Conservation (phyloP, 1,140 invertebrate species). For the Tetraneura akinire region DNA sequence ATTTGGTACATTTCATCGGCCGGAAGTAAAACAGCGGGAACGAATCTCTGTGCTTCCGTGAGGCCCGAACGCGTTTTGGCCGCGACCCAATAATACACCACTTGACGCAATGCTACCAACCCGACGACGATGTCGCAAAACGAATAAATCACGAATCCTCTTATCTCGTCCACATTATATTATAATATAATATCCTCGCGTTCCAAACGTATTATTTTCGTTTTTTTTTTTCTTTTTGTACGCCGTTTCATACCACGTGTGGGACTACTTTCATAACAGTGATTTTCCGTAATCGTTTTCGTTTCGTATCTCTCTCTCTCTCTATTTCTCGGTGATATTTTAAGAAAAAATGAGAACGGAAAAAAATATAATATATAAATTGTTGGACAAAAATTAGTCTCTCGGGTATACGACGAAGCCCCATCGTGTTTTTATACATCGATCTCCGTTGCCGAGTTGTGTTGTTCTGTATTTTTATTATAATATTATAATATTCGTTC, state of each 20-base stretch:
- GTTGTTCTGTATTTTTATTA: no score
- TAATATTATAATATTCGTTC: no score
- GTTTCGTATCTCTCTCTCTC: no score
- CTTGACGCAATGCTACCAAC: no score
- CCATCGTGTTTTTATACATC: conserved; percentile 4
- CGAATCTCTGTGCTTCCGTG: no score
- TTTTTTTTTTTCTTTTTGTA: not conserved
- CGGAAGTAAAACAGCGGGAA: not conserved
- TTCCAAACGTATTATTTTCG: no score
- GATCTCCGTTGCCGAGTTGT: no score
- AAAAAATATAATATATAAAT: no score
- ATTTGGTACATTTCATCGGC: not conserved
- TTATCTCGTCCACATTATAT: not conserved
- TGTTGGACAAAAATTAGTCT: conserved; percentile 11
- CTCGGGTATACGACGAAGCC: not conserved
- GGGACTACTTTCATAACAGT: not conserved
- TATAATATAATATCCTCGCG: no score
- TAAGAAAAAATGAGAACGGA: no score
- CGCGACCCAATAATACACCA: not conserved
- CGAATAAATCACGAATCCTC: not conserved
- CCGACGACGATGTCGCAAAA: no score
- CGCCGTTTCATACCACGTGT: not conserved
- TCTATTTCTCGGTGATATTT: no score
- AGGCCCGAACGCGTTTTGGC: not conserved
- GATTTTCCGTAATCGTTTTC: not conserved